These are phyloP conservation scores for Pycnomerus fuliginosus DNA, from an alignment of 2,888 invertebrate species.

Conservation along the genomic window DNA sequence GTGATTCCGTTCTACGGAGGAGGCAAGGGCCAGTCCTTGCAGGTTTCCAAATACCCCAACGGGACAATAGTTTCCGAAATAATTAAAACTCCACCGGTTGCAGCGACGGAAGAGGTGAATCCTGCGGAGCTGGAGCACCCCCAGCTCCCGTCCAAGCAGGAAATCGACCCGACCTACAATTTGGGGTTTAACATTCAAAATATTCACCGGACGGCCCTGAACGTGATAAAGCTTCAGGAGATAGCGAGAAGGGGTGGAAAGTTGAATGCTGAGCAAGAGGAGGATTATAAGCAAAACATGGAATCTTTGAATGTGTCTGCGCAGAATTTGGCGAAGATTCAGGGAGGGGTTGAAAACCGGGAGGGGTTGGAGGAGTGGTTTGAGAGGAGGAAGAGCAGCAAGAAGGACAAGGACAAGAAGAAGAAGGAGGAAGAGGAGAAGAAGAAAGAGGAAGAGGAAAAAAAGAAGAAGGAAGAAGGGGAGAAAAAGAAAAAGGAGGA, in stretches of 20 bases:
- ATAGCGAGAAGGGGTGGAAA: constrained; percentile 61
- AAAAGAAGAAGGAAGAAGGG: constrained; percentile 31
- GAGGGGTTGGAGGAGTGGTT: constrained; percentile 46
- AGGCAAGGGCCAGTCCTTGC: constrained; percentile 67
- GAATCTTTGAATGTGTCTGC: constrained; percentile 47
- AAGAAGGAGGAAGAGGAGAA: constrained; percentile 31
- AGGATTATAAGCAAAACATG: constrained; percentile 59
- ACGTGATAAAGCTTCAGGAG: constrained; percentile 62
- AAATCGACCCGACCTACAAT: constrained; percentile 39
- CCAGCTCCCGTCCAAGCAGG: constrained; percentile 42
- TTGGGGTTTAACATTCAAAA: constrained; percentile 60
- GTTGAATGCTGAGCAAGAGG: constrained; percentile 58
- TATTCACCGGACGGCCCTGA: constrained; percentile 60
- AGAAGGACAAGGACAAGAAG: constrained; percentile 32
- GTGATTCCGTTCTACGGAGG: constrained; percentile 72
- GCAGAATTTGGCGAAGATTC: constrained; percentile 42
- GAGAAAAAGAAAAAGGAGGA: constrained; percentile 32
- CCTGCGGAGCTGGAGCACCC: constrained; percentile 46
- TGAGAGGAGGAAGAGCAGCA: constrained; percentile 45
- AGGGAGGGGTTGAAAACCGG: constrained; percentile 38
- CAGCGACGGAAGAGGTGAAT: constrained; percentile 19
- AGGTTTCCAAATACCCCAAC: constrained; percentile 58
- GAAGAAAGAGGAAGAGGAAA: constrained; percentile 36
- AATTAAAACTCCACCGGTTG: constrained; percentile 48
- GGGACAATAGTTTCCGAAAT: constrained; percentile 51